These are phyloP conservation scores for Athalia cordata DNA, from an alignment of 2,888 invertebrate genomes.

Conservation along the genomic window DNA sequence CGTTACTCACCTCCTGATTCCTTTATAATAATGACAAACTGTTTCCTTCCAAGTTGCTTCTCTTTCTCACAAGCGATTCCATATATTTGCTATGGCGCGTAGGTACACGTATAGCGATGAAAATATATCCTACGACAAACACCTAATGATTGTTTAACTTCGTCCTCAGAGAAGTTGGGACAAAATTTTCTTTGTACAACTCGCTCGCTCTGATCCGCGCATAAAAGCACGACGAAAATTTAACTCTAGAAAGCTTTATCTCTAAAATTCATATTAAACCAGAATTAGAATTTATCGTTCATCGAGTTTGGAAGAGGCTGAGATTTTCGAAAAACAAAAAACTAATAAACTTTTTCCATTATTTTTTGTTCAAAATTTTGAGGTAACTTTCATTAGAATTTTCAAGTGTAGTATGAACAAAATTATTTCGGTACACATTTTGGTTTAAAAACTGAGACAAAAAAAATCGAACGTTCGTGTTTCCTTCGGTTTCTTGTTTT, in stretches of 20 bases:
- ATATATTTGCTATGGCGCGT: neutral
- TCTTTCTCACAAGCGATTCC: too few relatives aligned
- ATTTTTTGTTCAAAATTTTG: neutral
- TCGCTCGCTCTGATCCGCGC: too few relatives aligned
- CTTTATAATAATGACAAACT: constrained; percentile 70
- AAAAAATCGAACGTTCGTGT: too few relatives aligned
- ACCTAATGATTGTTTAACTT: constrained; percentile 40
- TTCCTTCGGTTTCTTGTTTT: too few relatives aligned
- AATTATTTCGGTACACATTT: too few relatives aligned
- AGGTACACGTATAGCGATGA: constrained; percentile 3
- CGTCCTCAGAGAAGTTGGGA: constrained; percentile 8
- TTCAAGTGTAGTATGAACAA: neutral
- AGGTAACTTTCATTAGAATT: neutral
- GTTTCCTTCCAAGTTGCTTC: constrained; percentile 43
- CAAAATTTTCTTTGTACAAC: constrained; percentile 9
- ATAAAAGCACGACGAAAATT: too few relatives aligned
- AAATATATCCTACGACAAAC: constrained; percentile 19
- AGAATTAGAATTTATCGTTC: neutral
- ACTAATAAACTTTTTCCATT: neutral
- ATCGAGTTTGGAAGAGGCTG: constrained; percentile 28
- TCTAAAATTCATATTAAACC: constrained; percentile 9
- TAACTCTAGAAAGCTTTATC: neutral
- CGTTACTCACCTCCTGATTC: constrained; percentile 67
- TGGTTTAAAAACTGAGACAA: too few relatives aligned
- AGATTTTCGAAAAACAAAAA: neutral